Base-by-base conservation (phyloP, 1,140 invertebrate genomes). In the Wasmannia auropunctata region DNA sequence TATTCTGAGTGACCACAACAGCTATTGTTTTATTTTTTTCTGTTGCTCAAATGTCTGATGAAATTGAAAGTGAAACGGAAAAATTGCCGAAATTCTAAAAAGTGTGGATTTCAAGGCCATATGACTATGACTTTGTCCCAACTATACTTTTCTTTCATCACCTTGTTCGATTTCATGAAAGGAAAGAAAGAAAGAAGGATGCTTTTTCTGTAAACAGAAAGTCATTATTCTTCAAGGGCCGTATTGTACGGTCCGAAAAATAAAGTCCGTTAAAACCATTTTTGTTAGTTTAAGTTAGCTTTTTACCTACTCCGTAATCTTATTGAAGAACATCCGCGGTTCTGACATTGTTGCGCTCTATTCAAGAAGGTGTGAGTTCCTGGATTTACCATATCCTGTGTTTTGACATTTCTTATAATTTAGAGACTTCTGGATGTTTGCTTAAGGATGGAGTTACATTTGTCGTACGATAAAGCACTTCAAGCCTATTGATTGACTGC, bases 1-100 rank as follows among this genome's bases (percentile, higher is more conserved):
- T 93, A 91, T 91, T 22, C 1, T 19, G 91, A 92, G 91, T 93
- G 92, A 92, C 92, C 91, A 86, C 89, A 92, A 94, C 91, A 93
- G 93, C n/a, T n/a, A n/a, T 93, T 86, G 88, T 86, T 86, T n/a
- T 63, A 11, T 3, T 40, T 11, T 25, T 65, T 86, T 75, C 65
- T 81, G 83, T 84, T 69, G 34, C 70, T 25, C 51, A n/a, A 54
- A 75, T 3, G 58, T 67, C 60, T 87, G 88, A 89, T 84, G 90
- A 90, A 37, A 37, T 63, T 87, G 89, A 88, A 90, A 8, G 25
- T 2, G n/a, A 31, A 51, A 28, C 1, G 4, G n/a, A 51, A 31
- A 14, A 72, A 37, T 34, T 22, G 11, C 4, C 3, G 0, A n/a
- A n/a, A 19, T 46, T 7, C 22, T 28, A 43, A 43, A 46, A 43